A percentile compares a stretch with the other conserved stretches of the same genome.
phyloP scores from a whole-genome alignment of 2,888 invertebrate species.

The Sympetrum striolatum region DNA sequence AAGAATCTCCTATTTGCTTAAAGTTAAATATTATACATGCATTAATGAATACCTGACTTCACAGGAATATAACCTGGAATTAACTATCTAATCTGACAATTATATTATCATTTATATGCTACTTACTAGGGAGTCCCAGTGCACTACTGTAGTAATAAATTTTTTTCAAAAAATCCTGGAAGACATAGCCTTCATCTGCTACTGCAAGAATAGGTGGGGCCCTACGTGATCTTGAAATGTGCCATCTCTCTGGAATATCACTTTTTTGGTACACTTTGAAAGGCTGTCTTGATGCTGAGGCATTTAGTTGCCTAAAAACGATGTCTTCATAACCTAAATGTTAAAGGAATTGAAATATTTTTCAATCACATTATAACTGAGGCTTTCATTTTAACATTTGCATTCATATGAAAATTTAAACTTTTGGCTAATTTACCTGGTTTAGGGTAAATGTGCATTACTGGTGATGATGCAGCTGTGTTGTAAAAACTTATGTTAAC shows the following conservation, averaged over 20 bases:
- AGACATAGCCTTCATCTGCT: slow-evolving; percentile 68
- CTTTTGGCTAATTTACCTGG: background rate
- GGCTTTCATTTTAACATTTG: too few species aligned
- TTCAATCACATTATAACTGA: background rate
- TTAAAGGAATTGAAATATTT: background rate
- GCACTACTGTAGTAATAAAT: slow-evolving; percentile 59
- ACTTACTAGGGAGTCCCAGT: slow-evolving; percentile 62
- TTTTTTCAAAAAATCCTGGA: slow-evolving; percentile 63
- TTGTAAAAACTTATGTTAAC: slow-evolving; percentile 61
- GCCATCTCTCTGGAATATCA: slow-evolving; percentile 68
- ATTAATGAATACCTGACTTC: too few species aligned
- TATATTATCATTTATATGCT: slow-evolving; percentile 50
- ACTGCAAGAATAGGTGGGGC: slow-evolving; percentile 69
- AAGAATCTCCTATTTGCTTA: too few species aligned
- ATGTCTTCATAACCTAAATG: slow-evolving; percentile 59
- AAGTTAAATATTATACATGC: too few species aligned
- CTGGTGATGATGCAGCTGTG: slow-evolving; percentile 64
- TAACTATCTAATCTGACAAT: slow-evolving; percentile 54
- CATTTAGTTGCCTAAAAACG: slow-evolving; percentile 46
- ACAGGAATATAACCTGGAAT: too few species aligned
- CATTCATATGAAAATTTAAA: too few species aligned
- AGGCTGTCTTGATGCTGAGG: slow-evolving; percentile 7
- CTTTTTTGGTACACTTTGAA: slow-evolving; percentile 67
- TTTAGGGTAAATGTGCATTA: slow-evolving; percentile 66
- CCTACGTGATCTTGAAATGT: slow-evolving; percentile 67